These are phyloP conservation scores for Phalloptychus januarius DNA, from an alignment of 2,797 vertebrate genomes.

Conservation along the genomic window DNA sequence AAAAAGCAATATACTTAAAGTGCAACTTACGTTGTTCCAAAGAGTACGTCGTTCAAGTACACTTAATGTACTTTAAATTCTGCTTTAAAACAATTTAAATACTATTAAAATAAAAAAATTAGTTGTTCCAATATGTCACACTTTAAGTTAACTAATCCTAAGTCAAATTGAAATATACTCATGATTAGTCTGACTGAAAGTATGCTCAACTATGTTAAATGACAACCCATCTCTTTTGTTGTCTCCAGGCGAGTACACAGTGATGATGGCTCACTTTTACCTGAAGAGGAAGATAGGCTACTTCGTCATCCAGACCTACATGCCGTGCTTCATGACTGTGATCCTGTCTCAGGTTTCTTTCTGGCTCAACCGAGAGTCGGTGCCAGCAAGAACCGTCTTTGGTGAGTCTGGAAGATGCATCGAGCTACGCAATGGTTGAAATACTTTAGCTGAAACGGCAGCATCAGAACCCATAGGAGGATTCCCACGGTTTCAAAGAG, in stretches of 20 bases:
- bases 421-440: neutral
- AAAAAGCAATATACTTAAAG: too few species aligned
- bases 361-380: conserved; percentile 98
- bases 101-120: too few species aligned
- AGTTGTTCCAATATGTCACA: too few species aligned
- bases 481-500: neutral
- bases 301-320: conserved; percentile 98
- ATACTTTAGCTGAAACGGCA: neutral
- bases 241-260: conserved; percentile 91
- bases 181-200: too few species aligned
- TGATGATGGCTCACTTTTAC: conserved; percentile 98
- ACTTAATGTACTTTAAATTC: too few species aligned
- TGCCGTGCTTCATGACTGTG: conserved; percentile 99
- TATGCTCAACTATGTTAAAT: too few species aligned
- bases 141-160: too few species aligned
- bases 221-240: conserved; percentile 15
- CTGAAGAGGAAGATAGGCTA: conserved; percentile 99
- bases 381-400: conserved; percentile 96
- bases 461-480: accelerated
- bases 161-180: too few species aligned
- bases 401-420: conserved; percentile 82
- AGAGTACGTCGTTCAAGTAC: too few species aligned
- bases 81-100: too few species aligned
- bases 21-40: too few species aligned
- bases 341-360: conserved; percentile 98